phyloP scores from a whole-genome alignment of 2,888 invertebrate species.

The Scrobipalpa atriplicella region DNA sequence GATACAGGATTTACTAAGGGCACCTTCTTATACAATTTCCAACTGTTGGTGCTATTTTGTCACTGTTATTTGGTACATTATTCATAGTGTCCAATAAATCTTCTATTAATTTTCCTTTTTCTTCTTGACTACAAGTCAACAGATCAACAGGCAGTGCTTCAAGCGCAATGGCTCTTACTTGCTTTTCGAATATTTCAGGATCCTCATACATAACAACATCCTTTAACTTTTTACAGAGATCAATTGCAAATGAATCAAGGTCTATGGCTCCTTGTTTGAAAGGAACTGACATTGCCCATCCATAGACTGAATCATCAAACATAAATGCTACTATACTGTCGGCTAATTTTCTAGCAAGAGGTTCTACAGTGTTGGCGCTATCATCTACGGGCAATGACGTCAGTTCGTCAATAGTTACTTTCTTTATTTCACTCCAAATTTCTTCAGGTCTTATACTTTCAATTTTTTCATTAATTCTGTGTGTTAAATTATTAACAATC shows the following conservation, averaged over 20 bases:
- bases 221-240: background rate
- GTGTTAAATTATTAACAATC: background rate
- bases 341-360: background rate
- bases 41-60: background rate
- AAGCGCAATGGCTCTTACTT: background rate
- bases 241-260: background rate
- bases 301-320: background rate
- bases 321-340: background rate
- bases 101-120: conserved; percentile 1
- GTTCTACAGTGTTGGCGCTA: background rate
- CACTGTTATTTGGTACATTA: background rate
- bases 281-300: background rate
- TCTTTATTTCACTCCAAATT: conserved; percentile 1
- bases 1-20: background rate
- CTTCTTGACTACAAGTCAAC: background rate
- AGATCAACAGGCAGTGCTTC: background rate
- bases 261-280: background rate
- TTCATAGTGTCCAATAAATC: background rate
- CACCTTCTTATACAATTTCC: background rate
- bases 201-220: background rate
- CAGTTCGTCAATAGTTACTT: background rate
- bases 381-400: background rate
- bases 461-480: background rate
- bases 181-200: background rate
- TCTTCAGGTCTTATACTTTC: background rate